These are phyloP conservation scores for Crax fasciolata DNA, from an alignment of 2,797 vertebrate genomes.

Conservation along the genomic window DNA sequence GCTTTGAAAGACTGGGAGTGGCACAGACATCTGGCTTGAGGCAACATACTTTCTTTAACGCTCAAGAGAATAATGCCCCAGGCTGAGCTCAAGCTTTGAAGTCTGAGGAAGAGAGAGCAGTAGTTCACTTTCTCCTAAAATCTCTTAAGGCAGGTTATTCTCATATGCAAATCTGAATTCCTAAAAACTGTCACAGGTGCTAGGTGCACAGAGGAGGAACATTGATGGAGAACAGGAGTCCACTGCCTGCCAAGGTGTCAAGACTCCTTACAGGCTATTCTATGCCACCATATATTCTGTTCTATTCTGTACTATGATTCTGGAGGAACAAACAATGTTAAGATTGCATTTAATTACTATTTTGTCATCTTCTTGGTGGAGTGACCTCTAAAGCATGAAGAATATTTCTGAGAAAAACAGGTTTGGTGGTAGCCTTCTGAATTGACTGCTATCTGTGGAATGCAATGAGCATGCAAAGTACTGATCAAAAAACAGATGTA, in stretches of 20 bases:
- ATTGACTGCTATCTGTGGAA: background rate
- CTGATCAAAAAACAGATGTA: background rate
- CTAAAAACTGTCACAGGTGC: background rate
- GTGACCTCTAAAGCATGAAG: background rate
- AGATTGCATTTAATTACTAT: background rate
- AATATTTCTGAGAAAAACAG: background rate
- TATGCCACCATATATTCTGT: background rate
- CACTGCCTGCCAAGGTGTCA: rapidly evolving
- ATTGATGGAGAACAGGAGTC: background rate
- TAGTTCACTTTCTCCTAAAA: background rate
- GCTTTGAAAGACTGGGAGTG: background rate
- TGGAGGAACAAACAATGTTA: background rate
- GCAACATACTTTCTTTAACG: background rate
- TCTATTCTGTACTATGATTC: background rate
- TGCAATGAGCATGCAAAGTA: background rate
- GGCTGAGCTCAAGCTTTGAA: background rate
- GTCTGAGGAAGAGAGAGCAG: background rate
- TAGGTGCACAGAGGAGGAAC: background rate
- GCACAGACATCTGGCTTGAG: rapidly evolving
- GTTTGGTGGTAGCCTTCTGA: background rate
- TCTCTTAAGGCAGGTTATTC: background rate
- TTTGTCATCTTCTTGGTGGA: background rate
- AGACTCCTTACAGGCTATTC: background rate
- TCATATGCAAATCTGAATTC: background rate
- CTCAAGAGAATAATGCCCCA: background rate